These are phyloP conservation scores for Ochotona princeps DNA, from an alignment of 2,113 vertebrate genomes.

Conservation along the genomic window DNA sequence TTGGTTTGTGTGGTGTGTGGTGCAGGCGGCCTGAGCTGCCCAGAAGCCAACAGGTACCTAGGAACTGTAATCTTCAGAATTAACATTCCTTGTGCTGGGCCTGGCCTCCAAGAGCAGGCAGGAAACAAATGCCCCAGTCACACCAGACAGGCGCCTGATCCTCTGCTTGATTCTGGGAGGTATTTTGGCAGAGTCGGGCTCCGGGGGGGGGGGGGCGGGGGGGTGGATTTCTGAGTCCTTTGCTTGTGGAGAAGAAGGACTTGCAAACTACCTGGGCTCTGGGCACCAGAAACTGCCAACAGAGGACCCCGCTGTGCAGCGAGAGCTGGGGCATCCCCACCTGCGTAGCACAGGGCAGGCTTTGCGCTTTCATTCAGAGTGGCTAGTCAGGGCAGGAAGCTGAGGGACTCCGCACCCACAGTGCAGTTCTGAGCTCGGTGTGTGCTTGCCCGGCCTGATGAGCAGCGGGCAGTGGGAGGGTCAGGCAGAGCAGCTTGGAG, in stretches of 20 bases:
- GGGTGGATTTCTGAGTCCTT: constrained; percentile 57
- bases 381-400: not conserved
- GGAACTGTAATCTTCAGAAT: constrained; percentile 80
- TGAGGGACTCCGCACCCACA: not conserved
- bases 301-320: not conserved
- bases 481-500: not conserved
- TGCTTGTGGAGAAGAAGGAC: not conserved
- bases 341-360: rapidly evolving
- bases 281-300: not conserved
- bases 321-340: rapidly evolving
- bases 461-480: not conserved
- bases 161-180: constrained; percentile 78
- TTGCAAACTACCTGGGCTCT: not conserved
- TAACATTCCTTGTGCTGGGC: constrained; percentile 83
- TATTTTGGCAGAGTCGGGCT: constrained; percentile 69
- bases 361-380: not conserved
- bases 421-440: not conserved
- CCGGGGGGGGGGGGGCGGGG: not conserved
- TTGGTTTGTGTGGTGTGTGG: not conserved
- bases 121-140: not conserved
- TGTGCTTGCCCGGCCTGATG: not conserved
- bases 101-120: not conserved
- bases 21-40: constrained; percentile 55
- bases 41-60: constrained; percentile 77
- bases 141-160: constrained; percentile 72